Evolutionary conservation across 1,140 invertebrate genomes (phyloP).

Genomic region (Neodiprion pinetum): DNA sequence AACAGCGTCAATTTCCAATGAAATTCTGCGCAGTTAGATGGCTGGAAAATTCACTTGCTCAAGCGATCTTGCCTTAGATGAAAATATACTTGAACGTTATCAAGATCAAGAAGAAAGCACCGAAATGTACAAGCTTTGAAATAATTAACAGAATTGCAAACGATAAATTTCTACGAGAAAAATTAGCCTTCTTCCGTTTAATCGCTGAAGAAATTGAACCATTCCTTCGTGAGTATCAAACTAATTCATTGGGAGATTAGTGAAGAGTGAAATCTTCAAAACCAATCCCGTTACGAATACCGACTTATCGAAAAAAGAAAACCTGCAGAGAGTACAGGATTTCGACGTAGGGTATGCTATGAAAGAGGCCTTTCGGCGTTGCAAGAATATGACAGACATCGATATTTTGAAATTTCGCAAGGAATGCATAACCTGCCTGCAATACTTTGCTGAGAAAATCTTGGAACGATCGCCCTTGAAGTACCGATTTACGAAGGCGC

Average conservation of each 20-base stretch:
- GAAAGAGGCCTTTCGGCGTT: not conserved
- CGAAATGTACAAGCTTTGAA: constrained; percentile 29
- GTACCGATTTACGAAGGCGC: constrained; percentile 25
- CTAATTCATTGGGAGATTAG: constrained; percentile 21
- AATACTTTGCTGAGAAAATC: constrained; percentile 27
- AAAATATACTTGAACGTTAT: constrained; percentile 15
- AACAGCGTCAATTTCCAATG: constrained; percentile 19
- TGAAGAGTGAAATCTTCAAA: constrained; percentile 21
- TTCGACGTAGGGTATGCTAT: constrained; percentile 20
- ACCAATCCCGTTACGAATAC: constrained; percentile 8
- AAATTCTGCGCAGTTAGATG: constrained; percentile 32
- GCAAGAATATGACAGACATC: not conserved
- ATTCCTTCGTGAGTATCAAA: constrained; percentile 30
- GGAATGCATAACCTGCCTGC: constrained; percentile 8
- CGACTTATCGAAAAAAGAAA: constrained; percentile 23
- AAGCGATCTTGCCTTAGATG: constrained; percentile 16
- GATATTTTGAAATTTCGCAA: constrained; percentile 5
- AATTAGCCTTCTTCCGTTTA: constrained; percentile 29
- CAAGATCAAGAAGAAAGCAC: constrained; percentile 20
- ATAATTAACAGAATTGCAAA: constrained; percentile 20
- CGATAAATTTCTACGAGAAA: constrained; percentile 28
- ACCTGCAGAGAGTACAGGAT: constrained; percentile 20
- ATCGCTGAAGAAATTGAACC: constrained; percentile 30
- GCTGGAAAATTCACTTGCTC: constrained; percentile 25
- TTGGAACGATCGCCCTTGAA: constrained; percentile 27